Evolutionary conservation across 2,888 invertebrate genomes (phyloP).

Genomic region (Leptinotarsa tumamoca): DNA sequence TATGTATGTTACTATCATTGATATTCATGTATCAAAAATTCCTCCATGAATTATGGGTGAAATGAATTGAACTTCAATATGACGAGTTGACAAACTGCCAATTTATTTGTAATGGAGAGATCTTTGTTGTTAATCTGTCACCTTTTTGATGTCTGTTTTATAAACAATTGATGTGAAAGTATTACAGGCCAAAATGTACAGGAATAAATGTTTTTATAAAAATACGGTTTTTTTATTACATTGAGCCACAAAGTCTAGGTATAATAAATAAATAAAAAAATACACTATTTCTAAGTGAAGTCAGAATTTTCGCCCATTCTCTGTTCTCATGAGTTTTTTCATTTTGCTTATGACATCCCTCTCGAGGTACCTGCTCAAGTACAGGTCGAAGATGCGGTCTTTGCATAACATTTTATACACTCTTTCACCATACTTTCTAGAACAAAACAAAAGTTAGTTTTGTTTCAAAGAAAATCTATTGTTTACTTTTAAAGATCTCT

Average conservation of each 20-base stretch:
- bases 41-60: too few relatives aligned
- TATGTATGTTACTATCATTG: too few relatives aligned
- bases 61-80: too few relatives aligned
- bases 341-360: slow-evolving; percentile 52
- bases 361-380: slow-evolving; percentile 65
- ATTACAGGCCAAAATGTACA: slow-evolving; percentile 18
- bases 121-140: background rate
- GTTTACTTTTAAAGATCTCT: too few relatives aligned
- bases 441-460: slow-evolving; percentile 41
- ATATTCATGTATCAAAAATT: too few relatives aligned
- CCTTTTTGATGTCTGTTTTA: background rate
- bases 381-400: slow-evolving; percentile 69
- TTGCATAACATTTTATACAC: slow-evolving; percentile 70
- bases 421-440: slow-evolving; percentile 71
- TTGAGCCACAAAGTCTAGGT: slow-evolving; percentile 24
- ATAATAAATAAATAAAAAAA: slow-evolving; percentile 15
- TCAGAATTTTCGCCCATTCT: slow-evolving; percentile 5
- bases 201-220: slow-evolving; percentile 38
- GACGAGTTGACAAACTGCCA: background rate
- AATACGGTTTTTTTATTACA: background rate
- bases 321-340: slow-evolving; percentile 40
- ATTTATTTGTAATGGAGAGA: background rate
- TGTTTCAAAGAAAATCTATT: too few relatives aligned
- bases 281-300: slow-evolving; percentile 20
- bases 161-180: slow-evolving; percentile 17